phyloP scores from a whole-genome alignment of 2,888 invertebrate species.

The Malachius bipustulatus region DNA sequence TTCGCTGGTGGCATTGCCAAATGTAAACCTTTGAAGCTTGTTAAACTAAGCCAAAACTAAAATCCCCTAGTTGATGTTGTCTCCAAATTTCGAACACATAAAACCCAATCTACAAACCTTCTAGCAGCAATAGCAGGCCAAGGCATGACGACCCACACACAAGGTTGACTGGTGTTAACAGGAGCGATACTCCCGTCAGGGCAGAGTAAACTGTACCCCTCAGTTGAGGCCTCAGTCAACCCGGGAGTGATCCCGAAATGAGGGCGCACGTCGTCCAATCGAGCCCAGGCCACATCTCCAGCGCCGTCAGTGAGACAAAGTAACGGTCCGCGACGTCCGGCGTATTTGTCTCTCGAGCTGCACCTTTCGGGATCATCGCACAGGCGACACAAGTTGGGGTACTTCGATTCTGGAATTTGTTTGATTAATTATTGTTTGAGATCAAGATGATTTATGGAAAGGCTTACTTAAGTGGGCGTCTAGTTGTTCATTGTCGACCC shows the following conservation, averaged over 20 bases:
- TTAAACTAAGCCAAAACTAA: no score
- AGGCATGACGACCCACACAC: constrained; percentile 68
- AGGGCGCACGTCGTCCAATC: constrained; percentile 51
- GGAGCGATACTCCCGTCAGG: constrained; percentile 58
- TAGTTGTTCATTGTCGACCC: constrained; percentile 55
- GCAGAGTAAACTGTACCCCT: constrained; percentile 60
- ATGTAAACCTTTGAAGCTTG: no score
- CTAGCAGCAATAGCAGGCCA: constrained; percentile 64
- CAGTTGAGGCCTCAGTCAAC: constrained; percentile 32
- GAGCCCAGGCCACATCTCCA: constrained; percentile 76
- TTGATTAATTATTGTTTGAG: constrained; percentile 1
- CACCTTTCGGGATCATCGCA: constrained; percentile 54
- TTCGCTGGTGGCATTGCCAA: no score
- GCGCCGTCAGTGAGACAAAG: constrained; percentile 64
- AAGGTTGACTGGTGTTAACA: constrained; percentile 46
- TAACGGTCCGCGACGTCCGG: constrained; percentile 71
- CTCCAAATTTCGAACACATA: no score
- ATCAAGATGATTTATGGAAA: not conserved
- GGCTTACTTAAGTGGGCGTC: constrained; percentile 57
- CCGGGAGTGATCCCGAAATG: constrained; percentile 50
- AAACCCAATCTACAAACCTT: no score
- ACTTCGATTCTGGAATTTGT: constrained; percentile 42
- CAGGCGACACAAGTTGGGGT: constrained; percentile 59
- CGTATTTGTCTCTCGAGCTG: constrained; percentile 59
- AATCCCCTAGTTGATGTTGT: no score